Base-by-base conservation (phyloP, 2,797 vertebrate genomes). In the Onychomys leucogaster region DNA sequence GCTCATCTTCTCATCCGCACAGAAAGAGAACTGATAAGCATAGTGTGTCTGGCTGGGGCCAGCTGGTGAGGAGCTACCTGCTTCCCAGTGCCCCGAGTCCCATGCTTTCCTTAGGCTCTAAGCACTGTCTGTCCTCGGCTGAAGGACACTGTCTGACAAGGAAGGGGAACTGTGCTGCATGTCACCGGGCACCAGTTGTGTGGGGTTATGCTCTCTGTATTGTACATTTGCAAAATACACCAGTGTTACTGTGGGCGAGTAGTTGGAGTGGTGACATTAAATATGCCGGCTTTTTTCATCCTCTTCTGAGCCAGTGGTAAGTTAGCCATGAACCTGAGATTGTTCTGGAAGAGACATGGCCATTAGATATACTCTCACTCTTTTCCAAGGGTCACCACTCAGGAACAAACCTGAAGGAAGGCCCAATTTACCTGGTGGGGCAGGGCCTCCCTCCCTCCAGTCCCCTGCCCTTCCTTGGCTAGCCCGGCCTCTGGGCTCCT, bases 191-290 rank as follows among this genome's bases (percentile, higher is more conserved):
- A 98, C 99, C 99, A 98, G 97, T 98, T 98, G 97, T 98, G 96
- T 98, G 96, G 99, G 98, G 98, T 98, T 99, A 98, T 99, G 99
- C 99, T 99, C 99, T 99, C 98, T 98, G 98, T 99, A 98, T 98
- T 99, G 98, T 99, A 98, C 99, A 99, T 98, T 99, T 99, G 98
- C 99, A 98, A 98, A 99, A 98, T 99, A 98, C 99, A 98, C 99
- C 99, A 99, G 99, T 99, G 99, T 99, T 99, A 98, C 98, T 99
- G 98, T 99, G 98, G 98, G 99, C 98, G 75, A 98, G 98, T 99
- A 99, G 98, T 99, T 99, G 98, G 99, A 99, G 98, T 99, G 98
- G 97, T 99, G 99, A 99, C 99, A 99, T 98, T 98, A 98, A 99
- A 98, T 98, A 98, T 98, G 98, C 99, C 98, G 94, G 98, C 98